Conservation (phyloP, 2,888 invertebrate genomes). For the Elegia similella region DNA sequence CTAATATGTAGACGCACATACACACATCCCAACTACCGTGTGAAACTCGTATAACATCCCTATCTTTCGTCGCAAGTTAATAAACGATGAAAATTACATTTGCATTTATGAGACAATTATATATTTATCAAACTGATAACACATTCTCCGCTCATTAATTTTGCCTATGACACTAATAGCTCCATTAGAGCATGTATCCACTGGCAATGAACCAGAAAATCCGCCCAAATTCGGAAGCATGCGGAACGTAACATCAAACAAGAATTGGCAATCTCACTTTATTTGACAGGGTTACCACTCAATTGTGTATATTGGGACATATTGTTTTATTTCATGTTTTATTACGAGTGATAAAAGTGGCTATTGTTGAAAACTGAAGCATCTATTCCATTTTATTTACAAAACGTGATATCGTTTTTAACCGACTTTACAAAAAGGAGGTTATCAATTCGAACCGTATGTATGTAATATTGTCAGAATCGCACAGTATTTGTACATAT, state of each 20-base stretch:
- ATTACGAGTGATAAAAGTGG: no score
- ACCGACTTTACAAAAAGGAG: no score
- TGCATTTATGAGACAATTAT: background rate
- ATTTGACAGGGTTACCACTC: slow-evolving; percentile 6
- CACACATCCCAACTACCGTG: no score
- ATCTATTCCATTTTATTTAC: no score
- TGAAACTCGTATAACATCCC: background rate
- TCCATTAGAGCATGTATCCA: background rate
- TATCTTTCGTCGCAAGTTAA: background rate
- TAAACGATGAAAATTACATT: background rate
- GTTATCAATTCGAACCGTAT: no score
- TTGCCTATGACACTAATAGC: background rate
- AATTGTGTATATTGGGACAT: background rate
- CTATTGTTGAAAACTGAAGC: no score
- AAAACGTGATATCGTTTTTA: no score
- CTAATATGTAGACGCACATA: no score
- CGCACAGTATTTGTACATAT: no score
- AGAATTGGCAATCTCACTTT: slow-evolving; percentile 19
- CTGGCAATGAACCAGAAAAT: background rate
- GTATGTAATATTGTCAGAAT: no score
- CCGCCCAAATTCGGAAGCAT: slow-evolving; percentile 1
- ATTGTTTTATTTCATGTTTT: background rate
- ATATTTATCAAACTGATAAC: background rate
- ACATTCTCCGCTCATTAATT: background rate
- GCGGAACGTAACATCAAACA: slow-evolving; percentile 12